phyloP scores from a whole-genome alignment of 1,140 invertebrate genomes.

The Phocides pigmalion region DNA sequence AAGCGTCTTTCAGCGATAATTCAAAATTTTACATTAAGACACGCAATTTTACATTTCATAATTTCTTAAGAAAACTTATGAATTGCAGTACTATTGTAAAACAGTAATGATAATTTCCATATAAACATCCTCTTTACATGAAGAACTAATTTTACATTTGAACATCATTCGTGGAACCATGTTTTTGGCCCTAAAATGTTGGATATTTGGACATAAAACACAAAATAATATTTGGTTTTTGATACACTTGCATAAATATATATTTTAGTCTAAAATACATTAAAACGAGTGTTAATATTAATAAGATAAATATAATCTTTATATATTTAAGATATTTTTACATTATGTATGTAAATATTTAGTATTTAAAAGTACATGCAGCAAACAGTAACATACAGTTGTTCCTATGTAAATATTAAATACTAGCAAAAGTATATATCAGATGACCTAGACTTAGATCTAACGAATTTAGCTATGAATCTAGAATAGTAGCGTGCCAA shows the following conservation, averaged over 20 bases:
- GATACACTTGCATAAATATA: no score
- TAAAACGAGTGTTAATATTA: not conserved
- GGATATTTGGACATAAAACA: no score
- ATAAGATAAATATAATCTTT: not conserved
- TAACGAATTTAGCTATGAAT: constrained; percentile 60
- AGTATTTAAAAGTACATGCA: not conserved
- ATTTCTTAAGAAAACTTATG: not conserved
- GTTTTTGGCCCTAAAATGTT: no score
- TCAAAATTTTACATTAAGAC: not conserved
- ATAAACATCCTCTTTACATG: no score
- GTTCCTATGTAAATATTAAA: constrained; percentile 79
- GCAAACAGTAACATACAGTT: constrained; percentile 38
- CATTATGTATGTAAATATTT: constrained; percentile 4
- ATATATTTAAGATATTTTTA: constrained; percentile 8
- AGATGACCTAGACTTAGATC: constrained; percentile 41
- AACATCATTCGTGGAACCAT: no score
- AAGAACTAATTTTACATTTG: no score
- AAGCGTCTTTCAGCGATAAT: not conserved
- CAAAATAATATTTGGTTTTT: no score
- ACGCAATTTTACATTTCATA: not conserved
- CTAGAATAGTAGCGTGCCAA: constrained; percentile 67
- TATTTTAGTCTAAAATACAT: not conserved
- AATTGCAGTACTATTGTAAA: no score
- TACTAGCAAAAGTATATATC: constrained; percentile 44
- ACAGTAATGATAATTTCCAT: no score